These are phyloP conservation scores for Prunella strophiata DNA, from an alignment of 2,797 vertebrate genomes.

Conservation along the genomic window DNA sequence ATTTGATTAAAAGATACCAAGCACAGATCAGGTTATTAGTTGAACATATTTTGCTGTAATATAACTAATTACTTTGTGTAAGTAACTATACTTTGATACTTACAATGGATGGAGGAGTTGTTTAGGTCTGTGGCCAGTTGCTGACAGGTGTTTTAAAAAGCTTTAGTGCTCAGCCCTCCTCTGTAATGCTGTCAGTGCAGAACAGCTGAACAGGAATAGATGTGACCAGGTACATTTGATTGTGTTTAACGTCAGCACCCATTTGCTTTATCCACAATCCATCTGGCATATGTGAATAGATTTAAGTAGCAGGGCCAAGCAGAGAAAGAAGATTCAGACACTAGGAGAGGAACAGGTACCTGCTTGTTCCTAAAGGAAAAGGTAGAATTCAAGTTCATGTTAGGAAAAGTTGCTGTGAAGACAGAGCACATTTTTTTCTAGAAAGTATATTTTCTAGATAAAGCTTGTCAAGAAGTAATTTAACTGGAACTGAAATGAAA, in stretches of 20 bases:
- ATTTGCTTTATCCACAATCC: conserved; percentile 44
- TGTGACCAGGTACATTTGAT: conserved; percentile 8
- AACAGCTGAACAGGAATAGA: conserved; percentile 14
- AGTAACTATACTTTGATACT: neutral
- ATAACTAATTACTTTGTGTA: neutral
- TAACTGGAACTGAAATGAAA: conserved; percentile 24
- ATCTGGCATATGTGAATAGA: neutral
- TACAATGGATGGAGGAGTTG: neutral
- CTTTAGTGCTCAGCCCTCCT: conserved; percentile 31
- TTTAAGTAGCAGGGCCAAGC: conserved; percentile 1
- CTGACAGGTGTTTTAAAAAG: conserved; percentile 49
- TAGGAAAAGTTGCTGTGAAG: neutral
- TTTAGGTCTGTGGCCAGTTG: conserved; percentile 4
- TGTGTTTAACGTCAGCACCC: conserved; percentile 20
- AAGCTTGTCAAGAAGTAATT: neutral
- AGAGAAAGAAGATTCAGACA: conserved; percentile 10
- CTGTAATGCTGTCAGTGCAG: conserved; percentile 47
- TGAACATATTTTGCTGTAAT: neutral
- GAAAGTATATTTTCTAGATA: neutral
- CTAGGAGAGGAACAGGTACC: neutral
- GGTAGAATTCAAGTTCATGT: neutral
- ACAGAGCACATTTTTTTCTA: neutral
- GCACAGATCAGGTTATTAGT: neutral
- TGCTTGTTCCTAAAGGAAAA: neutral
- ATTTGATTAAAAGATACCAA: neutral